These are phyloP conservation scores for Asarcornis scutulata DNA, from an alignment of 2,113 vertebrate genomes.

Conservation along the genomic window DNA sequence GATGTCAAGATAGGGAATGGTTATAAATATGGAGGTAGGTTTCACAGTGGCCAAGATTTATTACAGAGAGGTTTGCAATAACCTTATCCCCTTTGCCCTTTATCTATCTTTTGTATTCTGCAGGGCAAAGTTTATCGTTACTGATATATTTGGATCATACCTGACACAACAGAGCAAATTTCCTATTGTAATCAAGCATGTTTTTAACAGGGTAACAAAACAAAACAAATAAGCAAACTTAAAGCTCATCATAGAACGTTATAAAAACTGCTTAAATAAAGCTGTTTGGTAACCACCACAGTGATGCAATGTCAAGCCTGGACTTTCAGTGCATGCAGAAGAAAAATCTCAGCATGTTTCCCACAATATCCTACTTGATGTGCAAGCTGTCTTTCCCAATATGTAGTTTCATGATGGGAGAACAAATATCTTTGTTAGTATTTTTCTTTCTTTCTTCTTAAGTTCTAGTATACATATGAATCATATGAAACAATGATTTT, in stretches of 20 bases:
- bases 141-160: not conserved
- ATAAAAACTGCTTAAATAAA: slow-evolving; percentile 55
- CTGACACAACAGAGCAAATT: not conserved
- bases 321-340: not conserved
- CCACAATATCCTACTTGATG: not conserved
- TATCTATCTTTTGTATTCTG: not conserved
- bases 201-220: not conserved
- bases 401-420: not conserved
- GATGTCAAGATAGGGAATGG: not conserved
- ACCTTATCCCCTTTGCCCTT: slow-evolving; percentile 31
- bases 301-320: not conserved
- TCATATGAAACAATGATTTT: not conserved
- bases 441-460: not conserved
- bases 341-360: not conserved
- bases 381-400: not conserved
- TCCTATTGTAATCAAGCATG: not conserved
- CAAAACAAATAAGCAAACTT: not conserved
- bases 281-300: not conserved
- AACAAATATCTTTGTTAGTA: not conserved
- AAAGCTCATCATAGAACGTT: slow-evolving; percentile 19
- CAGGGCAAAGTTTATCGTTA: not conserved
- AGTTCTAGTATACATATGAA: not conserved
- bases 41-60: slow-evolving; percentile 11
- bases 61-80: not conserved
- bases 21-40: not conserved